Evolutionary conservation across 2,888 invertebrate species (phyloP).

Genomic region (Agrotis ipsilon): DNA sequence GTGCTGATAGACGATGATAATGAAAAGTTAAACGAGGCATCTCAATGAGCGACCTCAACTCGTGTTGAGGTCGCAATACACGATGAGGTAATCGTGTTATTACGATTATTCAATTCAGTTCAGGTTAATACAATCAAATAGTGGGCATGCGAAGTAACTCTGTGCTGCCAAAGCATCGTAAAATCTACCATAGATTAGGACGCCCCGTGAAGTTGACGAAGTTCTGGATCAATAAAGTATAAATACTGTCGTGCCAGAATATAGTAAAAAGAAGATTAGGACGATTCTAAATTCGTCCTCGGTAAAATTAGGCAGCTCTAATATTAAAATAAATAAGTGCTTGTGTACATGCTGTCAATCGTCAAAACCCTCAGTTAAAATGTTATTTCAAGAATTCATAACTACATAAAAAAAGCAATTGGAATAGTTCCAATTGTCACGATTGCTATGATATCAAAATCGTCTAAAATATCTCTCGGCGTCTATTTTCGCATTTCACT

Average conservation of each 20-base stretch:
- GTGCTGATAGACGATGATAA: neutral
- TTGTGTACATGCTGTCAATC: slow-evolving; percentile 33
- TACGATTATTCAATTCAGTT: slow-evolving; percentile 10
- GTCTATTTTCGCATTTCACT: slow-evolving; percentile 47
- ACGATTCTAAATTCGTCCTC: neutral
- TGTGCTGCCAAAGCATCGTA: neutral
- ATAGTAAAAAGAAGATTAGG: no score
- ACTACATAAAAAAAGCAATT: slow-evolving; percentile 39
- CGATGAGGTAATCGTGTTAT: neutral
- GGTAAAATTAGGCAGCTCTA: neutral
- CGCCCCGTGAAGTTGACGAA: no score
- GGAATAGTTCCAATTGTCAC: slow-evolving; percentile 52
- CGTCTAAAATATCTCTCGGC: slow-evolving; percentile 28
- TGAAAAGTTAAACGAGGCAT: neutral
- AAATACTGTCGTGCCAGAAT: no score
- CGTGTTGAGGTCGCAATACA: neutral
- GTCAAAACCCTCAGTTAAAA: slow-evolving; percentile 36
- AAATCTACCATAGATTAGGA: no score
- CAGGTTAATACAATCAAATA: slow-evolving; percentile 7
- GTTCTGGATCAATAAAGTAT: no score
- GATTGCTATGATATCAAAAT: slow-evolving; percentile 52
- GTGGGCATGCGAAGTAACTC: neutral
- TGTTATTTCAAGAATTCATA: slow-evolving; percentile 50
- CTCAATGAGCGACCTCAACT: neutral
- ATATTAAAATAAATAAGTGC: neutral